Base-by-base conservation (phyloP, 1,140 invertebrate genomes). In the Megathymus violae region DNA sequence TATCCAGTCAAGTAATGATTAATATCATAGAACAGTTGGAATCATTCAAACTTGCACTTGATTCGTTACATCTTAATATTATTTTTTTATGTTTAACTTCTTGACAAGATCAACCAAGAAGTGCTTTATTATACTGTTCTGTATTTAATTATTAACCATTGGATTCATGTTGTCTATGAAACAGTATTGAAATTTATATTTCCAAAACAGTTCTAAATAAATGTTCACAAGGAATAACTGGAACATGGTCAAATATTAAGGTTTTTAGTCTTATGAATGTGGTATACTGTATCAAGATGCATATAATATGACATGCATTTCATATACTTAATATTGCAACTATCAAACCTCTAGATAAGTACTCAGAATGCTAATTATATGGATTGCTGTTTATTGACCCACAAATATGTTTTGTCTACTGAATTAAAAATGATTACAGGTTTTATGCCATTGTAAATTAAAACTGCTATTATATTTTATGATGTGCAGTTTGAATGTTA, bases 11-110 rank as follows among this genome's bases (percentile, higher is more conserved):
- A 79, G 69, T 71, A 63, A 64, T 78, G 59, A 56, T 67, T 77
- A 72, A 76, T 75, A 80, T 80, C 63, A 76, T 75, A 70, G 62
- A 67, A 72, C 63, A 75, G 62, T 77, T 77, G 68, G 68, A 82
- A 79, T 80, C 72, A 78, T 86, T 85, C 78, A 78, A 85, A 88
- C 80, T 70, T 85, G 80, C 85, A 88, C 84, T 80, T 79, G 16
- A 65, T 68, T 70, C 68, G 50, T 65, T 62, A 69, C 66, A 41
- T 52, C 54, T 44, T 22, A 64, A 54, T 14, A 51, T 59, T 43
- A 59, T 46, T n/a, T 25, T 5, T 59, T 11, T 36, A 36, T 11
- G 34, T 11, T n/a, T 36, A n/a, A n/a, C 34, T 31, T 31, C 27
- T 36, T 36, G 34, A 7, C 34, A 36, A 36, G 11, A 11, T 69